Evolutionary conservation across 2,113 vertebrate species (phyloP).

Genomic region (Lepidothrix coronata): DNA sequence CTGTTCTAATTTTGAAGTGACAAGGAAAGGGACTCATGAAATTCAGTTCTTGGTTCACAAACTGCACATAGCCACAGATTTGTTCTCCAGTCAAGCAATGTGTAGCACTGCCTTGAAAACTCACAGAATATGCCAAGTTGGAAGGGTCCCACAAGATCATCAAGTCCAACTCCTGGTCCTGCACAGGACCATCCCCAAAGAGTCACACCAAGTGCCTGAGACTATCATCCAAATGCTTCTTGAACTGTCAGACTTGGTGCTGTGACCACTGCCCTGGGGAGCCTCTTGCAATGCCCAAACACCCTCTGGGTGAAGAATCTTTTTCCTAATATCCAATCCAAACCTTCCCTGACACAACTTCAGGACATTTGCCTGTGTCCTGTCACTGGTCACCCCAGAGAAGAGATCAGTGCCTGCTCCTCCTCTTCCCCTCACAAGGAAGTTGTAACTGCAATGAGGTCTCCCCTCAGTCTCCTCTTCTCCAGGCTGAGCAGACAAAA

Average conservation of each 20-base stretch:
- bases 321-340: background rate
- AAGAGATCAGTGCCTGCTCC: background rate
- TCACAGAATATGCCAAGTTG: background rate
- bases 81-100: background rate
- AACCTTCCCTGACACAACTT: background rate
- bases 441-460: background rate
- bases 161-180: background rate
- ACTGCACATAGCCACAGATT: background rate
- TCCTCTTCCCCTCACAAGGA: background rate
- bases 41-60: background rate
- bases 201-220: background rate
- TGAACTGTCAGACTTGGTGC: background rate
- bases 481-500: background rate
- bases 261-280: background rate
- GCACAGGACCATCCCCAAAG: background rate
- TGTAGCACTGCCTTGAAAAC: background rate
- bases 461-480: background rate
- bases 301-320: background rate
- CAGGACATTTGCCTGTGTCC: background rate
- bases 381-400: background rate
- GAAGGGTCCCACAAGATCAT: background rate
- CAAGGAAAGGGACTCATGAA: background rate
- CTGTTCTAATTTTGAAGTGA: background rate
- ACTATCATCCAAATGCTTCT: background rate
- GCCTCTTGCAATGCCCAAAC: background rate